A percentile compares a stretch with the other conserved stretches of the same genome.
Conservation (phyloP, 2,797 vertebrate species). For the Atherinosoma microstoma region DNA sequence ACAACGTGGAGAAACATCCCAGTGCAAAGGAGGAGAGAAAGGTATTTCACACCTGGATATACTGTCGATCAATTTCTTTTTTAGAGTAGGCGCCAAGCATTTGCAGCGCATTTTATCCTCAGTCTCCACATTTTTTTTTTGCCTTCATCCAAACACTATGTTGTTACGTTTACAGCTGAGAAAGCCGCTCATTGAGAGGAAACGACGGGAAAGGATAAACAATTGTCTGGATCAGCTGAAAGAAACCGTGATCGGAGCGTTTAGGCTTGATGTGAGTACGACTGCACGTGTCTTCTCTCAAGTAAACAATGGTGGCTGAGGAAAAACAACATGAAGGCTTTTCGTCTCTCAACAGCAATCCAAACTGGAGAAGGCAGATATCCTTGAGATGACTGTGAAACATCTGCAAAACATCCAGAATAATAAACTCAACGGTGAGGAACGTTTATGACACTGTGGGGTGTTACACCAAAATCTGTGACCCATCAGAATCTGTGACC, state of each 20-base stretch:
- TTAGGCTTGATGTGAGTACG: slow-evolving; percentile 89
- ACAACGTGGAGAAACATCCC: slow-evolving; percentile 77
- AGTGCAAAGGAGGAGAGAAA: slow-evolving; percentile 89
- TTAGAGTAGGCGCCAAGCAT: background rate
- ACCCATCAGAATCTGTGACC: too few species aligned
- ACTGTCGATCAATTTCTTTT: background rate
- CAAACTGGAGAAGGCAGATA: slow-evolving; percentile 92
- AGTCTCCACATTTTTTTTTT: background rate
- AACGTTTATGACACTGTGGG: background rate
- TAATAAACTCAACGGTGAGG: slow-evolving; percentile 85
- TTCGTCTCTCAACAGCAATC: slow-evolving; percentile 85
- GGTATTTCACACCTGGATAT: slow-evolving; percentile 75
- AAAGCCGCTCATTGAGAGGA: slow-evolving; percentile 92
- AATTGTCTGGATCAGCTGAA: slow-evolving; percentile 91
- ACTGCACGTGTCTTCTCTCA: background rate
- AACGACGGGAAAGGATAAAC: slow-evolving; percentile 91
- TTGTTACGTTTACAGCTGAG: slow-evolving; percentile 79
- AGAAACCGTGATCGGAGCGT: slow-evolving; percentile 88
- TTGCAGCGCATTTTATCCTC: background rate
- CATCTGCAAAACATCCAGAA: slow-evolving; percentile 91
- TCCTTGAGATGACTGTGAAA: slow-evolving; percentile 93
- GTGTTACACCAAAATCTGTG: too few species aligned
- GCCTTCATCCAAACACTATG: slow-evolving; percentile 12
- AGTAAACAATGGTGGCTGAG: background rate
- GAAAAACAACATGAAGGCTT: background rate